Evolutionary conservation across 2,888 invertebrate genomes (phyloP).

Genomic region (Hirtodrosophila cameraria): DNA sequence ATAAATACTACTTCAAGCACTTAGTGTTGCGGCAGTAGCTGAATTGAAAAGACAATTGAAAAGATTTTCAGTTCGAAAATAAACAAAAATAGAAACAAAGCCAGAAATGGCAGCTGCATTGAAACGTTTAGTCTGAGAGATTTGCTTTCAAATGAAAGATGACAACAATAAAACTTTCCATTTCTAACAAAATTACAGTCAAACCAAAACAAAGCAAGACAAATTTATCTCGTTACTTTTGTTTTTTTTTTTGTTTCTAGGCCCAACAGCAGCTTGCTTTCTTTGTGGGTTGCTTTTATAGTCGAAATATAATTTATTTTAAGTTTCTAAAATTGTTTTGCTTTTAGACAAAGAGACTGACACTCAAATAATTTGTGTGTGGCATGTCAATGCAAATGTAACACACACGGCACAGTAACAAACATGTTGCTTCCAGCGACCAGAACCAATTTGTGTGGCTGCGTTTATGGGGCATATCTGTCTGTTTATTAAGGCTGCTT

Average conservation of each 20-base stretch:
- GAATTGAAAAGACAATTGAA: constrained; percentile 65
- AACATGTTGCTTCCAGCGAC: constrained; percentile 17
- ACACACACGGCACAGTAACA: constrained; percentile 37
- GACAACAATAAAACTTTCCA: constrained; percentile 74
- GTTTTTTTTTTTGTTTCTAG: not conserved
- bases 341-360: not conserved
- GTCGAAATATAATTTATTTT: constrained; percentile 22
- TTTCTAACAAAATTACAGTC: constrained; percentile 68
- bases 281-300: constrained; percentile 2
- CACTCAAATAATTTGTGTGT: constrained; percentile 7
- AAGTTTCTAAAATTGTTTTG: constrained; percentile 8
- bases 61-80: constrained; percentile 57
- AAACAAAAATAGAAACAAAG: constrained; percentile 20
- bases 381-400: constrained; percentile 40
- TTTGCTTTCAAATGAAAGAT: constrained; percentile 58
- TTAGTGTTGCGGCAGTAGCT: too few species aligned
- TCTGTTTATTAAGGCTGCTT: constrained; percentile 51
- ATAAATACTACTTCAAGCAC: not conserved
- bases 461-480: constrained; percentile 52
- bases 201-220: constrained; percentile 57
- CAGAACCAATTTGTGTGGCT: constrained; percentile 53
- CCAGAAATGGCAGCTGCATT: constrained; percentile 60
- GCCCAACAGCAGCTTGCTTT: constrained; percentile 15
- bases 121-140: constrained; percentile 66
- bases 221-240: constrained; percentile 63